A percentile compares a stretch with the other conserved stretches of the same genome.
These are phyloP conservation scores for Asobara japonica DNA, from an alignment of 1,140 invertebrate species.

Conservation along the genomic window DNA sequence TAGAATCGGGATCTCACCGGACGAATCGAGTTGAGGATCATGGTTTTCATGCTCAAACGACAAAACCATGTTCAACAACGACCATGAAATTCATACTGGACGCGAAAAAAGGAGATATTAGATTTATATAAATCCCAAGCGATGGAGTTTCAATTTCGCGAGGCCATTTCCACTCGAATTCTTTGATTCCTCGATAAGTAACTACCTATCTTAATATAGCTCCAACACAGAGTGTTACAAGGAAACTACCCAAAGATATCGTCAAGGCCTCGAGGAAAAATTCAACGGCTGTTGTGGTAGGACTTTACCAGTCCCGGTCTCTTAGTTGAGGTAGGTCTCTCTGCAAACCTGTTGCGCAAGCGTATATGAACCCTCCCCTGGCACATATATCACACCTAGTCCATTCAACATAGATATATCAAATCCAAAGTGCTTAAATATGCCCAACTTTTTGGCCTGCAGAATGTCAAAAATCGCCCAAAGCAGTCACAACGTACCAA, in stretches of 20 bases:
- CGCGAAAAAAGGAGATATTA: no score
- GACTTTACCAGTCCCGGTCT: conserved; percentile 12
- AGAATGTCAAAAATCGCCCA: neutral
- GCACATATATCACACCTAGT: neutral
- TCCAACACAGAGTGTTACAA: neutral
- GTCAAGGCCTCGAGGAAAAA: neutral
- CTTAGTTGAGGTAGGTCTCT: conserved; percentile 33
- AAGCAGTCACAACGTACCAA: neutral
- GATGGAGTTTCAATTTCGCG: neutral
- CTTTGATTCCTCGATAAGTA: neutral
- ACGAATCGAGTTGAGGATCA: no score
- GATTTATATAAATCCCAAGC: neutral
- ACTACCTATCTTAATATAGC: neutral
- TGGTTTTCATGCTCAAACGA: no score
- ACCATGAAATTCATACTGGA: no score
- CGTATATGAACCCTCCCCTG: conserved; percentile 11
- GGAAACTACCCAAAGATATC: neutral
- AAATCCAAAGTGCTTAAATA: no score
- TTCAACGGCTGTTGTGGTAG: conserved; percentile 30
- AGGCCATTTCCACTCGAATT: neutral
- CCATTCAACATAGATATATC: neutral
- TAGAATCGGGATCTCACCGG: no score
- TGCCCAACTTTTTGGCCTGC: no score
- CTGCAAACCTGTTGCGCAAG: conserved; percentile 31
- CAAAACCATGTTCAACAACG: no score